A percentile compares a stretch with the other conserved stretches of the same genome.
These are phyloP conservation scores for Callipepla californica DNA, from an alignment of 2,113 vertebrate species.

Conservation along the genomic window DNA sequence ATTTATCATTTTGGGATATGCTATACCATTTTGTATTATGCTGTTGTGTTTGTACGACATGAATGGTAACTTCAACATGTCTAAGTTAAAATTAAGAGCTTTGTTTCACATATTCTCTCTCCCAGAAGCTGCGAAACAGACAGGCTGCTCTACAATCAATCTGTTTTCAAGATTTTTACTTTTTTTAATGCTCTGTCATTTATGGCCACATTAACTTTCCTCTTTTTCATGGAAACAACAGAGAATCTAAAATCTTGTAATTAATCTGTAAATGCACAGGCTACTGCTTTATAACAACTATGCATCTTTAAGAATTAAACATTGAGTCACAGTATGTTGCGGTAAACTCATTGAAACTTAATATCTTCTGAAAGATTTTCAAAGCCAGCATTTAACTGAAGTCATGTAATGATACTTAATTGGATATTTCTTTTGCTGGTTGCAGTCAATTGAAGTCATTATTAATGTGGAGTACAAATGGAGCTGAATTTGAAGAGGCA, in stretches of 20 bases:
- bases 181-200: background rate
- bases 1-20: background rate
- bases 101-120: background rate
- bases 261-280: background rate
- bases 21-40: background rate
- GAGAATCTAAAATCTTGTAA: background rate
- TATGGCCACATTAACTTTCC: background rate
- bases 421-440: constrained; percentile 23
- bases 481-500: constrained; percentile 54
- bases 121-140: background rate
- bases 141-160: background rate
- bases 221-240: background rate
- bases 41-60: too few relatives aligned
- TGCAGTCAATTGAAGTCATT: constrained; percentile 62
- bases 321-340: background rate
- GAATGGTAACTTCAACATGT: background rate
- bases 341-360: constrained; percentile 45
- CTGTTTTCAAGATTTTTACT: background rate
- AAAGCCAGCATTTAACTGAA: constrained; percentile 39
- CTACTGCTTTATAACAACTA: background rate
- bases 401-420: constrained; percentile 64
- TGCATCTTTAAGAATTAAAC: constrained; percentile 35
- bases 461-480: constrained; percentile 57
- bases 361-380: constrained; percentile 39
- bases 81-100: background rate